Evolutionary conservation across 92 coral and sea anemone genomes (phyloP), one percentile per base, ranked within the genome.

Genomic region (Pocillopora meandrina): DNA sequence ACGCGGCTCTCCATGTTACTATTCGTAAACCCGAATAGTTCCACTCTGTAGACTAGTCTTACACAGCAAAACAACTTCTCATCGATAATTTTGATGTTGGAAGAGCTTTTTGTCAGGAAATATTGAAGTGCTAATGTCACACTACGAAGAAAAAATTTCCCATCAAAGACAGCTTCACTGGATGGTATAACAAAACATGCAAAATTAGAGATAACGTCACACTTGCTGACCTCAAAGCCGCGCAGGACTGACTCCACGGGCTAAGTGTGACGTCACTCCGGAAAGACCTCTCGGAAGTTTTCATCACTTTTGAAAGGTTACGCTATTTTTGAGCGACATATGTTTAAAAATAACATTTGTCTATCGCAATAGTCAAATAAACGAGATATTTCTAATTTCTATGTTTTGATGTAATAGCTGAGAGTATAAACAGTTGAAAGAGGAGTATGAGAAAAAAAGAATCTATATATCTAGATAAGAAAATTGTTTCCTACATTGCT

Each of bases 1-100:
- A 16, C 31, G 71, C 85, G 85, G 70, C 74, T 72, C 72, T 81
- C 85, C 78, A 81, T 81, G 60, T 11, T 14, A 1, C 16, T 16
- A 23, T n/a, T 16, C 47, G 2, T 2, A 2, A 10, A 13, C 42
- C n/a, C 15, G 18, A 3, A 3, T 59, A n/a, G 65, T 71, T 59
- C 61, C 58, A n/a, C 42, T 11, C 70, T 35, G 7, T n/a, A n/a
- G 61, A 35, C 42, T 1, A 12, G 57, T 71, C 59, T 68, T 68
- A 33, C 33, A 61, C 21, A 17, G 1, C 36, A 26, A 58, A 59
- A 18, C 60, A 17, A 60, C 35, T 81, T 71, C 71, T 68, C 85
- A 13, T 81, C 59, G 47, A 60, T 34, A 35, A 14, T 19, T 47
- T 17, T 35, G 72, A 14, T 2, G 4, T 61, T 78, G 78, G 70